Base-by-base conservation (phyloP, 2,888 invertebrate genomes). In the Eristalis tenax region DNA sequence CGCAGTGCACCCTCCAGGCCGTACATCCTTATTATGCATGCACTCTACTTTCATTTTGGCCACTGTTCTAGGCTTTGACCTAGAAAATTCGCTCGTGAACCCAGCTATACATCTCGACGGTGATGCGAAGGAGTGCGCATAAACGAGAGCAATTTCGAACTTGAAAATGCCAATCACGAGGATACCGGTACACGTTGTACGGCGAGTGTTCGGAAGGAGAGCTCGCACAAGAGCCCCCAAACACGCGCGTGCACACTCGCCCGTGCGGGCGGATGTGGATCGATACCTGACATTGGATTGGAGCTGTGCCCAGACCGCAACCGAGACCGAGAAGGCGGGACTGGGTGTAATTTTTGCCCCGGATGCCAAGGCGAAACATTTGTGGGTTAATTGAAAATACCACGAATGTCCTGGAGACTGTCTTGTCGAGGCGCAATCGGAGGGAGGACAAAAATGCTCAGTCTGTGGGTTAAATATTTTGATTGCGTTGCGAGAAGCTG, bases 401-500 rank as follows among this genome's bases (percentile, higher is more conserved):
- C 50, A 50, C 50, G 50, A 50, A 50, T 50, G 50, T 50, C 50
- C 50, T 50, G 50, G 50, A 50, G 50, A 18, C 50, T 8, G 50
- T 50, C 18, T 59, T 59, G 23, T 59, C 59, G 13, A 15, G 59
- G 26, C 59, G 4, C 23, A 26, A 26, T 59, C 26, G 23, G 26
- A 13, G 13, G 50, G 32, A 22, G 15, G 32, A 13, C 56, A 18
- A 35, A 18, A 69, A 71, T 22, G 63, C 18, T 6, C 32, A 74
- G 63, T 43, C 23, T n/a, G 28, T 61, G 59, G 40, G 43, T 32
- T 43, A 63, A 73, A 73, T 63, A 73, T 73, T 63, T 63, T 63
- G 61, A 73, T 73, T 74, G 64, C 35, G 22, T 8, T 13, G 50
- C 15, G 22, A 40, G 38, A 40, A 18, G 56, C n/a, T 18, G 69